A percentile compares a stretch with the other conserved stretches of the same genome.
phyloP scores from a whole-genome alignment of 23 tunicate genomes.

The Corella eumyota region DNA sequence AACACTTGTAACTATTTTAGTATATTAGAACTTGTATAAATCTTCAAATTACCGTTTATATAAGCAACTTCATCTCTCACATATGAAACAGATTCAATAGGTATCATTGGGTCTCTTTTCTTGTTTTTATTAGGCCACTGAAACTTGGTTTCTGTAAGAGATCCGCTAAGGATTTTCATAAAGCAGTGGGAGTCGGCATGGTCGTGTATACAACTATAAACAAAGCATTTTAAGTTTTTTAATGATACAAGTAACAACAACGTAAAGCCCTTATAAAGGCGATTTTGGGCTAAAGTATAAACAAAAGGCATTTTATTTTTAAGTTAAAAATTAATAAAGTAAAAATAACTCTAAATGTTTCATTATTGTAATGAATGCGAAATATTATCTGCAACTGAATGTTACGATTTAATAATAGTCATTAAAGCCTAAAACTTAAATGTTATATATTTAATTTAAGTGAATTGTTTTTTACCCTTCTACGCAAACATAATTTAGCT shows the following conservation, averaged over 20 bases:
- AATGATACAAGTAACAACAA: not conserved
- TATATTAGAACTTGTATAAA: too few species aligned
- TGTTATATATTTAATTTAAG: too few species aligned
- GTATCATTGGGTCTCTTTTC: constrained; percentile 28
- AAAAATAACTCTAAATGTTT: too few species aligned
- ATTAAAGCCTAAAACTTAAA: too few species aligned
- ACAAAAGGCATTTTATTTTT: not conserved
- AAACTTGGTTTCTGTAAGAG: constrained; percentile 55
- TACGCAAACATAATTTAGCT: too few species aligned
- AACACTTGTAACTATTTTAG: too few species aligned
- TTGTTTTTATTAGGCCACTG: constrained; percentile 72
- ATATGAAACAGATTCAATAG: not conserved
- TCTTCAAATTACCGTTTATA: constrained; percentile 70
- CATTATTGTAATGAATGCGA: too few species aligned
- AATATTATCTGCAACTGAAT: too few species aligned
- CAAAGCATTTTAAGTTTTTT: not conserved
- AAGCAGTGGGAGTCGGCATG: constrained; percentile 89
- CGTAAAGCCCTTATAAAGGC: too few species aligned
- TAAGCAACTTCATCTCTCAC: constrained; percentile 58
- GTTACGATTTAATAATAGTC: too few species aligned
- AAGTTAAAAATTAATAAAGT: not conserved
- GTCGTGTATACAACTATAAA: constrained; percentile 82
- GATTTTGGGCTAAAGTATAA: not conserved
- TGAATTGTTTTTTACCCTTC: too few species aligned
- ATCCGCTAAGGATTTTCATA: constrained; percentile 72